These are phyloP conservation scores for Ahaetulla prasina DNA, from an alignment of 2,113 vertebrate species.

Conservation along the genomic window DNA sequence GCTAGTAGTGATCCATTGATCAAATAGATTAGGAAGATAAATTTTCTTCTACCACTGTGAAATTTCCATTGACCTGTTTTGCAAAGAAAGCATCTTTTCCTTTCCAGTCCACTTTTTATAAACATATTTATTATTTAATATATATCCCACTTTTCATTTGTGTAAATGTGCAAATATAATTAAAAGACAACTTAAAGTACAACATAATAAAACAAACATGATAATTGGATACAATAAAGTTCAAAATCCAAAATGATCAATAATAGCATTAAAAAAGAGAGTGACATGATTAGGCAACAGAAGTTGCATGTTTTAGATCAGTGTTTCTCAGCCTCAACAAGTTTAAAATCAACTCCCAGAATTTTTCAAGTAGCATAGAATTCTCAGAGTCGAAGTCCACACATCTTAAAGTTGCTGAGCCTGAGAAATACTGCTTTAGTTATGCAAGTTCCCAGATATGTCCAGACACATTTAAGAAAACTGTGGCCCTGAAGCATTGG, in stretches of 20 bases:
- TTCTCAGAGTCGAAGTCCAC: background rate
- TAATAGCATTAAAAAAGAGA: background rate
- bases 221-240: background rate
- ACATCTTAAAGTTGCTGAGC: background rate
- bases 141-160: background rate
- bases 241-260: background rate
- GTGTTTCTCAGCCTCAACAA: background rate
- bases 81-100: background rate
- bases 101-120: background rate
- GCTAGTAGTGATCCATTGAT: background rate
- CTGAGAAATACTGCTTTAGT: background rate
- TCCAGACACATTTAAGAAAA: background rate
- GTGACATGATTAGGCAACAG: background rate
- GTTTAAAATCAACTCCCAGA: background rate
- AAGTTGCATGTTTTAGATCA: background rate
- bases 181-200: background rate
- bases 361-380: background rate
- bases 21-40: background rate
- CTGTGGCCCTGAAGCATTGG: background rate
- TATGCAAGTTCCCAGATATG: background rate
- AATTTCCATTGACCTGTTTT: background rate
- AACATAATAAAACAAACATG: background rate
- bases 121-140: background rate
- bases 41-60: background rate
- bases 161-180: background rate